A percentile compares a stretch with the other conserved stretches of the same genome.
These are phyloP conservation scores for Sinocyclocheilus anshuiensis DNA, from an alignment of 2,113 vertebrate species.

Conservation along the genomic window DNA sequence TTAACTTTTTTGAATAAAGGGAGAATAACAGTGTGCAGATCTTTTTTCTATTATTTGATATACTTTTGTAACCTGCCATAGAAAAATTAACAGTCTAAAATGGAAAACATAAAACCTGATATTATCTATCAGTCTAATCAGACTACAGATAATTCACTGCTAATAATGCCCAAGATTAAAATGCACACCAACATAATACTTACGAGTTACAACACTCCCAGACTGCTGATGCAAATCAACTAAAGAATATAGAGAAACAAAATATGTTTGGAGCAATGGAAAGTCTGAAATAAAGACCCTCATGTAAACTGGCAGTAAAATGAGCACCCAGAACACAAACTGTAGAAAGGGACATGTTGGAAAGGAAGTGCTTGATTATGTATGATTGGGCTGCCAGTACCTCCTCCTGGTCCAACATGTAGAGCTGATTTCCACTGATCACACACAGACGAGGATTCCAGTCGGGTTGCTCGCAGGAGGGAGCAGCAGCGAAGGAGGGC, in stretches of 20 bases:
- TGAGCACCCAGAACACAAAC: neutral
- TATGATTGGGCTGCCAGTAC: conserved; percentile 64
- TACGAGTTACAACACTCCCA: neutral
- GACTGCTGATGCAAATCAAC: neutral
- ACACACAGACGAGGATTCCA: conserved; percentile 87
- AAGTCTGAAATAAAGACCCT: neutral
- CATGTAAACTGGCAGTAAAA: neutral
- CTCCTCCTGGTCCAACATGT: conserved; percentile 97
- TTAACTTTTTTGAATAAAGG: no score
- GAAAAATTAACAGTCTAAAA: neutral
- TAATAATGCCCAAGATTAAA: neutral
- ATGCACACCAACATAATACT: neutral
- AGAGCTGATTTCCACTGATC: conserved; percentile 88
- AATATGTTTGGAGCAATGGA: neutral
- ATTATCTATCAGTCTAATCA: neutral
- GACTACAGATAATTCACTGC: neutral
- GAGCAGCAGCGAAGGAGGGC: conserved; percentile 78
- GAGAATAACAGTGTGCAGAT: no score
- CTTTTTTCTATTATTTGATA: no score
- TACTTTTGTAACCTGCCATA: neutral
- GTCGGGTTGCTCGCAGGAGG: conserved; percentile 71
- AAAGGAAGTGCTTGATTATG: neutral
- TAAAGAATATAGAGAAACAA: neutral
- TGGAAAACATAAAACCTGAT: neutral
- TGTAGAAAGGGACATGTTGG: neutral